Base-by-base conservation (phyloP, 2,113 vertebrate species). In the Probosciger aterrimus region DNA sequence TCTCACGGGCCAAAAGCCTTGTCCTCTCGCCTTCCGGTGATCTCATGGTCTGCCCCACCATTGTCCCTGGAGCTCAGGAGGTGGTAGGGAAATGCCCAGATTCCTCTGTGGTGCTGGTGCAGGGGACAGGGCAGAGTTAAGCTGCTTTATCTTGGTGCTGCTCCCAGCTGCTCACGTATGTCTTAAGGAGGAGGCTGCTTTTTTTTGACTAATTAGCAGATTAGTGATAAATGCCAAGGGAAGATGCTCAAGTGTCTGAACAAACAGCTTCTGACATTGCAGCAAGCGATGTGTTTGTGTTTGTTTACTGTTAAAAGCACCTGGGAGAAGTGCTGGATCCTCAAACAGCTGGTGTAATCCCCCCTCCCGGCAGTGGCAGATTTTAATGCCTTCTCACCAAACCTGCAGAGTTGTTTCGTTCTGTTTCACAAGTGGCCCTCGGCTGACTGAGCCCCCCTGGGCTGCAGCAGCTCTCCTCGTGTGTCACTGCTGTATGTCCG, bases 361-460 rank as follows among this genome's bases (percentile, higher is more conserved):
- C 60, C 47, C 57, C 69, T 62, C 0, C 1, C 9, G 35, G 75
- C 4, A 0, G 2, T 24, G 39, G 14, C 1, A 2, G 4, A 0
- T 64, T 64, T 87, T 37, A 44, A 46, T 6, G 4, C 44, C 9
- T 4, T 17, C 46, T 59, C 30, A 13, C 65, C 68, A 15, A 46
- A 86, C 37, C 39, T 44, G 41, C 25, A 15, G 50, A 73, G 19
- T 28, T 27, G 44, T 79, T 50, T 6, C 12, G 57, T 55, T 79
- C 41, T 49, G 28, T 71, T 68, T 43, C 5, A 1, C 28, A 59
- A 52, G 35, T 65, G 39, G 25, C 27, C 24, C 20, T 35, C 2
- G 1, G 25, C 39, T 69, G 41, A 37, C 47, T 63, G 47, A 19
- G 41, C 62, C 41, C 22, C 20, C 57, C 3, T 20, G 14, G 19